phyloP scores from a whole-genome alignment of 2,113 vertebrate species.

The Carassius gibelio region DNA sequence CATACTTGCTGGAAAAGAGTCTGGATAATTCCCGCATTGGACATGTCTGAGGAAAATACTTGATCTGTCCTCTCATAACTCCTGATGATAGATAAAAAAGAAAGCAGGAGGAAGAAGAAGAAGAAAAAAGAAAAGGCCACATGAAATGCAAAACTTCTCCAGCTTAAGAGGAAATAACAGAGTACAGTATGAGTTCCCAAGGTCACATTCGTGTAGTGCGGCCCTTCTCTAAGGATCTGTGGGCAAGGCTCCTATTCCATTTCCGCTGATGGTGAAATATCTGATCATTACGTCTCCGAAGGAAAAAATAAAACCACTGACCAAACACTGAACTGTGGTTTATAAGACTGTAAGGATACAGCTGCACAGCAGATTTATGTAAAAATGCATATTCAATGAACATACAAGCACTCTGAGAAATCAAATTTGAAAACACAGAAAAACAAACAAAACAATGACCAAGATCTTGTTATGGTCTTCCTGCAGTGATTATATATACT shows the following conservation, averaged over 20 bases:
- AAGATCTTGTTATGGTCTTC: not conserved
- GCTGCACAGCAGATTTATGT: not conserved
- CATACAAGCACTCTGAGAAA: not conserved
- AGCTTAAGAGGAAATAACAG: conserved; percentile 31
- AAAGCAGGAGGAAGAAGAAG: not conserved
- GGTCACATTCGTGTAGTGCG: conserved; percentile 40
- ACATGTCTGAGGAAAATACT: conserved; percentile 1
- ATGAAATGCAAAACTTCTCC: conserved; percentile 20
- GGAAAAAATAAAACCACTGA: conserved; percentile 14
- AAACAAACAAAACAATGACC: conserved; percentile 7
- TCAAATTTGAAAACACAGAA: not conserved
- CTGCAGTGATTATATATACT: too few relatives aligned
- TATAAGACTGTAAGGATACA: conserved; percentile 4
- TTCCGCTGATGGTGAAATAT: conserved; percentile 32
- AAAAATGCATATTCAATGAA: not conserved
- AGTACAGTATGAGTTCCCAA: conserved; percentile 30
- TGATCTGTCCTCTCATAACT: not conserved
- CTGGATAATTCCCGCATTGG: conserved; percentile 23
- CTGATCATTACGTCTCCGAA: conserved; percentile 40
- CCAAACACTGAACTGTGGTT: not conserved
- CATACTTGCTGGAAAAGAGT: conserved; percentile 17
- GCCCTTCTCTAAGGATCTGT: conserved; percentile 34
- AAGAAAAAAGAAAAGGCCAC: not conserved
- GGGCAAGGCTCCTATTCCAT: conserved; percentile 43
- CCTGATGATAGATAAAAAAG: not conserved